Conservation (phyloP, 2,797 vertebrate genomes). For the Sternarchorhynchus goeldii region DNA sequence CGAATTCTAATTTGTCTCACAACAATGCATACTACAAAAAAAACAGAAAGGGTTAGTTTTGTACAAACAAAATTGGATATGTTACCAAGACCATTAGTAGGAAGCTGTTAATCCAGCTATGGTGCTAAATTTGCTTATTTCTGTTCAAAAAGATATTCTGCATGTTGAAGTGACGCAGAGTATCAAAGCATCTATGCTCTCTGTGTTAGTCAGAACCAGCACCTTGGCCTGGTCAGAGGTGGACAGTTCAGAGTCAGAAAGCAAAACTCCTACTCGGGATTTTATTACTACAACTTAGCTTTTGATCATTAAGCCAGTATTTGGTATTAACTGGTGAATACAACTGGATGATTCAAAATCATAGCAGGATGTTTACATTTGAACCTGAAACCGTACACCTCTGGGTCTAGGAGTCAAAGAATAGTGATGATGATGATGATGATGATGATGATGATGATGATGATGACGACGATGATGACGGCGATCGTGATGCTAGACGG, state of each 20-base stretch:
- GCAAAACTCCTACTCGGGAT: too few species aligned
- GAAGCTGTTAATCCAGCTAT: conserved; percentile 25
- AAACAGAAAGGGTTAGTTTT: background rate
- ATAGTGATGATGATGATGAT: conserved; percentile 36
- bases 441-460: conserved; percentile 42
- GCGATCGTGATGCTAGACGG: conserved; percentile 47
- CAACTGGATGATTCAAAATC: too few species aligned
- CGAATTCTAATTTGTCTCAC: background rate
- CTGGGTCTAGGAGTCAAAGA: background rate
- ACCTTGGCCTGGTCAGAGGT: too few species aligned
- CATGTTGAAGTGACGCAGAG: conserved; percentile 23
- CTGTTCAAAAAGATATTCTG: background rate
- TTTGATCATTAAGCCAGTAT: too few species aligned
- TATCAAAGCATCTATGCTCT: conserved; percentile 24
- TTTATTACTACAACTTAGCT: too few species aligned
- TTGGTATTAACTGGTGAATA: too few species aligned
- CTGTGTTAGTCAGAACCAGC: conserved; percentile 28
- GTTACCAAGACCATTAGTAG: conserved; percentile 4
- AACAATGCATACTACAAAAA: background rate
- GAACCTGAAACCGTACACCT: too few species aligned
- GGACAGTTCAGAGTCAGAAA: background rate
- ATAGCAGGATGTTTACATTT: too few species aligned
- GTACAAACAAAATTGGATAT: conserved; percentile 3
- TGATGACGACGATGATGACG: conserved; percentile 23
- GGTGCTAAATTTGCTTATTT: conserved; percentile 8